Percentiles rank a stretch among this genome's conserved stretches.
Evolutionary conservation across 2,888 invertebrate genomes (phyloP).

Genomic region (Panzeria rudis): DNA sequence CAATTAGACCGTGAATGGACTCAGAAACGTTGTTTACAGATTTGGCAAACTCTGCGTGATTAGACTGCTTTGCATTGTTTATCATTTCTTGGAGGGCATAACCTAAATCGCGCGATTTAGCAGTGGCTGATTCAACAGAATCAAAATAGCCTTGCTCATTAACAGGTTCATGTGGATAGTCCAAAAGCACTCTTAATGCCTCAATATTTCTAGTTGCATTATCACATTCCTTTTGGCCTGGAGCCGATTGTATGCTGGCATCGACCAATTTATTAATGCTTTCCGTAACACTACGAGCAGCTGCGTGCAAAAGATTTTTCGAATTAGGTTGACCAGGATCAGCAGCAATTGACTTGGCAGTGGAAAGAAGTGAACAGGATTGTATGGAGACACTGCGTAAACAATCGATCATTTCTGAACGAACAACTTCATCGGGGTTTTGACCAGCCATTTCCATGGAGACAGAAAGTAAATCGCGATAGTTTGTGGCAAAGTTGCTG

Average conservation of each 20-base stretch:
- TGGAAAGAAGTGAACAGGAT: conserved; percentile 92
- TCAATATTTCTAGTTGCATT: conserved; percentile 96
- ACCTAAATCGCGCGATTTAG: conserved; percentile 92
- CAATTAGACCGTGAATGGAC: conserved; percentile 95
- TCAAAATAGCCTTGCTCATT: conserved; percentile 96
- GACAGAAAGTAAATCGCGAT: conserved; percentile 90
- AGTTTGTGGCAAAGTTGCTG: conserved; percentile 91
- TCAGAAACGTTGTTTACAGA: conserved; percentile 92
- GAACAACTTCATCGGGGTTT: conserved; percentile 90
- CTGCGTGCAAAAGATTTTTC: conserved; percentile 93
- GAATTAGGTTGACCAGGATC: conserved; percentile 96
- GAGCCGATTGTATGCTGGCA: conserved; percentile 91
- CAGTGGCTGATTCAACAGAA: conserved; percentile 95
- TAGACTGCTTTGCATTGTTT: conserved; percentile 93
- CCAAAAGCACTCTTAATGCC: conserved; percentile 91
- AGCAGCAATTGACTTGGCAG: conserved; percentile 94
- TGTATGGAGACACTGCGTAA: conserved; percentile 94
- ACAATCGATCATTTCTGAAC: conserved; percentile 92
- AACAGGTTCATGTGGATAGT: conserved; percentile 94
- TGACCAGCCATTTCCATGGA: conserved; percentile 94
- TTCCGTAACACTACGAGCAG: conserved; percentile 95
- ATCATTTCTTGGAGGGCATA: conserved; percentile 98
- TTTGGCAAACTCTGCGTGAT: conserved; percentile 93
- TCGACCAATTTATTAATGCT: conserved; percentile 94
- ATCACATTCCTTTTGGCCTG: conserved; percentile 98